Evolutionary conservation across 2,797 vertebrate species (phyloP).

Genomic region (Sphenopsis melanotis): DNA sequence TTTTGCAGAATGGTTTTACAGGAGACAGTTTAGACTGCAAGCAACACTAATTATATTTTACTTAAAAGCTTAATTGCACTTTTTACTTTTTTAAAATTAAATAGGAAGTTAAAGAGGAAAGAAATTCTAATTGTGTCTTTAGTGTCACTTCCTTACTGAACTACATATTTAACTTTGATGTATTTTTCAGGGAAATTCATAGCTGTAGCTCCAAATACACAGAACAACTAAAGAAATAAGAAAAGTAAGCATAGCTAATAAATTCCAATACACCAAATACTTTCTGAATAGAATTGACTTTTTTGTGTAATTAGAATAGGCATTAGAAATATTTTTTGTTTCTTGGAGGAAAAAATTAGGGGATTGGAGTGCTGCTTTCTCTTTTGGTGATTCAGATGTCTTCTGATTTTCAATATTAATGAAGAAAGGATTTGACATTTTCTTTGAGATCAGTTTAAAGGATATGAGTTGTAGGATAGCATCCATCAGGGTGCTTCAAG

Average conservation of each 20-base stretch:
- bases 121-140: not conserved
- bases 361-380: not conserved
- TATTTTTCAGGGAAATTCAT: not conserved
- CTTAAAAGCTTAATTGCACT: not conserved
- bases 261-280: not conserved
- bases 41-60: not conserved
- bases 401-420: not conserved
- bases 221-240: not conserved
- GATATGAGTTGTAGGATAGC: not conserved
- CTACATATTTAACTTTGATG: rapidly evolving
- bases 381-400: not conserved
- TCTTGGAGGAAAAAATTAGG: not conserved
- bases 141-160: not conserved
- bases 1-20: not conserved
- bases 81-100: not conserved
- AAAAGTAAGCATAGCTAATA: not conserved
- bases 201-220: not conserved
- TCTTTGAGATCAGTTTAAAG: not conserved
- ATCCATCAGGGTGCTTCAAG: not conserved
- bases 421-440: not conserved
- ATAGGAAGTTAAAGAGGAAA: not conserved
- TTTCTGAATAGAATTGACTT: not conserved
- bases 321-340: not conserved
- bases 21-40: not conserved
- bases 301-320: not conserved